Evolutionary conservation across 2,888 invertebrate genomes (phyloP).

Genomic region (Limnephilus marmoratus): DNA sequence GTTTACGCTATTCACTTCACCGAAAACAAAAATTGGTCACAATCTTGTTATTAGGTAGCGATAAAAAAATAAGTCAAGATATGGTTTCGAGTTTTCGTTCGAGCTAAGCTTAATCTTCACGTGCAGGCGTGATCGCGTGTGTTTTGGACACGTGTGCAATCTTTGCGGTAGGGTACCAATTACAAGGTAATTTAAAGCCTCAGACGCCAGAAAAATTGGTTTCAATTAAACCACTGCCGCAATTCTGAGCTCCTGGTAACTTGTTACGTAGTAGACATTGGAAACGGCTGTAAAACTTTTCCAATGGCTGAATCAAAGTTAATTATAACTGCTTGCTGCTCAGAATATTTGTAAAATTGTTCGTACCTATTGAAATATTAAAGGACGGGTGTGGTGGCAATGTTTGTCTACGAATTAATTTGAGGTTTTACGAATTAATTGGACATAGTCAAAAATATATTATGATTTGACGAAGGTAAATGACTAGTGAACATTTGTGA

Average conservation of each 20-base stretch:
- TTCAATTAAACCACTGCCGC: constrained; percentile 51
- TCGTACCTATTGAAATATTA: not conserved
- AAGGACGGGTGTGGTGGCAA: not conserved
- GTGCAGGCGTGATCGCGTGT: constrained; percentile 58
- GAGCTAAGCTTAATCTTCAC: constrained; percentile 42
- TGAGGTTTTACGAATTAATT: too few relatives aligned
- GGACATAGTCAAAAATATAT: too few relatives aligned
- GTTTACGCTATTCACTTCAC: too few relatives aligned
- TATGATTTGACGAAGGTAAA: too few relatives aligned
- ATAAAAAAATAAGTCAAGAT: not conserved
- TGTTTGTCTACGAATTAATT: too few relatives aligned
- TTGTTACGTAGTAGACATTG: not conserved
- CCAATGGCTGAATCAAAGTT: not conserved
- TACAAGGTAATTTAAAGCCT: constrained; percentile 63
- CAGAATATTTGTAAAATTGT: not conserved
- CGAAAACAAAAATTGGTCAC: not conserved
- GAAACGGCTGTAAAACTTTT: not conserved
- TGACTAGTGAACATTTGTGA: too few relatives aligned
- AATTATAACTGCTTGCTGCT: not conserved
- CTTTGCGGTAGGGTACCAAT: constrained; percentile 62
- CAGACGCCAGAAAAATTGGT: constrained; percentile 60
- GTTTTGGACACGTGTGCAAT: constrained; percentile 47
- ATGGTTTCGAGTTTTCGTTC: not conserved
- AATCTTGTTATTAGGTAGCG: not conserved
- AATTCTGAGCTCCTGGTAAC: not conserved